Base-by-base conservation (phyloP, 2,797 vertebrate genomes). In the Catharus ustulatus region DNA sequence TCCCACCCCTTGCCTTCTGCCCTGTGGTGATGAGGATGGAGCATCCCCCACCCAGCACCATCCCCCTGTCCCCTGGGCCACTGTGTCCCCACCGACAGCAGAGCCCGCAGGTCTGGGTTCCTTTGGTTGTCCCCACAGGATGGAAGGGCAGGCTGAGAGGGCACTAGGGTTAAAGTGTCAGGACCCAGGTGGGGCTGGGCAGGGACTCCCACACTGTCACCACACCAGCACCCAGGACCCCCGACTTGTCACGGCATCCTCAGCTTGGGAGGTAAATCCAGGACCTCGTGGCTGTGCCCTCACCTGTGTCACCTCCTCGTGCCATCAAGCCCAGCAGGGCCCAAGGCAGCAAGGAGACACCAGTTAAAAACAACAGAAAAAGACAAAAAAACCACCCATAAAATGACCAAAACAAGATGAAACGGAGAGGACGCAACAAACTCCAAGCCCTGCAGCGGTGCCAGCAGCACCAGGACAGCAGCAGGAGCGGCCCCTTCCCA, bases 221-320 rank as follows among this genome's bases (percentile, higher is more conserved):
- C 77, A 29, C 3, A 3, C 36, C 12, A 5, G 49, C 59, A n/a
- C 32, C 4, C 4, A 11, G 2, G 6, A 63, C 24, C 87, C 71
- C 29, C 1, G 1, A 14, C 6, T 6, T 15, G 29, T n/a, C 76
- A 61, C 73, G 4, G 2, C 0, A 0, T 18, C 66, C 58, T 8
- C 4, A 73, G 0, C 32, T 6, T 0, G 1, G 34, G 46, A 68
- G 32, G 51, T 32, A 80, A 77, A 30, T 52, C 57, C 88, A 43
- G 52, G 57, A 48, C 10, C 6, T 20, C n/a, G 8, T 0, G 3
- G 30, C 3, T 0, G 27, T 27, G 24, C 71, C 59, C 0, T 15
- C 11, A 38, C 38, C 22, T 0, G 0, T 1, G 24, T 36, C 84
- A 64, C 73, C 77, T 59, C 67, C 51, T 43, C 1, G 0, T 30